Conservation (phyloP, 2,113 vertebrate species). For the Cercocebus atys region DNA sequence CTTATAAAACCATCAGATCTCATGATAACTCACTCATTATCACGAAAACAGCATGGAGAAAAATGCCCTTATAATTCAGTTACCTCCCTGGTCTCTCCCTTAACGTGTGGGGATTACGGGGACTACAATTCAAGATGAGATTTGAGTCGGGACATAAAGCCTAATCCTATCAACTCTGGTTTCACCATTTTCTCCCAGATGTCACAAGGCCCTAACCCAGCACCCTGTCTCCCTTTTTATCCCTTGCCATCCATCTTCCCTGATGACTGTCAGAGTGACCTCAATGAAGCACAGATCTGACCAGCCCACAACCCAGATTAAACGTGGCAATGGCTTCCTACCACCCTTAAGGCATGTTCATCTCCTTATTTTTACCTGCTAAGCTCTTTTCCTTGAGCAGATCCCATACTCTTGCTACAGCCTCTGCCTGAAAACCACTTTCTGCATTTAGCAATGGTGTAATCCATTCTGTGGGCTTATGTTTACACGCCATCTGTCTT, state of each 20-base stretch:
- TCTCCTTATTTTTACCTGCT: not conserved
- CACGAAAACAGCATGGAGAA: too few species aligned
- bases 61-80: too few species aligned
- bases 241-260: not conserved
- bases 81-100: too few species aligned
- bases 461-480: not conserved
- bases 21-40: too few species aligned
- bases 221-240: not conserved
- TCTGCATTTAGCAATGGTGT: not conserved
- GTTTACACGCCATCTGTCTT: not conserved
- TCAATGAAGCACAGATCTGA: not conserved
- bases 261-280: not conserved
- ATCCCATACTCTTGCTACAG: not conserved
- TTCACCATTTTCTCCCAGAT: not conserved
- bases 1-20: too few species aligned
- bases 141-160: too few species aligned
- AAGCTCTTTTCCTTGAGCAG: not conserved
- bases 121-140: too few species aligned
- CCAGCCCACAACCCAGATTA: not conserved
- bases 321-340: not conserved
- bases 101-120: too few species aligned
- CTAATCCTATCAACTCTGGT: not conserved
- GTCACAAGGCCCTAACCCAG: not conserved
- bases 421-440: not conserved
- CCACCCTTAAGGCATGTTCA: not conserved